Evolutionary conservation across 2,113 vertebrate species (phyloP).

Genomic region (Meriones unguiculatus): DNA sequence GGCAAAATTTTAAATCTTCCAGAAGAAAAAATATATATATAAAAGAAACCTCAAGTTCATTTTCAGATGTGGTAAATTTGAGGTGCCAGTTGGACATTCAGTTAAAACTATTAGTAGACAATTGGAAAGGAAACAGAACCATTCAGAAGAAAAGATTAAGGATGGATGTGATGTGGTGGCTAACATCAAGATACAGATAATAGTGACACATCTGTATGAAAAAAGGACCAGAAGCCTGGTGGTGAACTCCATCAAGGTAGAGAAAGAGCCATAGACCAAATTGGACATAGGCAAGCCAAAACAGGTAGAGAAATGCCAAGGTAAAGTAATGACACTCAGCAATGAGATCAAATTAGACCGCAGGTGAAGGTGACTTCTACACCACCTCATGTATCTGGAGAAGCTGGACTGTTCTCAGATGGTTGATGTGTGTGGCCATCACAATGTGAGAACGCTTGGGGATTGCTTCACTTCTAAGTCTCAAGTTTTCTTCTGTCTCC

Average conservation of each 20-base stretch:
- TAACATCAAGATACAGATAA: background rate
- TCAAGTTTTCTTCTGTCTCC: background rate
- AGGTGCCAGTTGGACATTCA: background rate
- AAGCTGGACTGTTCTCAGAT: background rate
- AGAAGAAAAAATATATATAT: background rate
- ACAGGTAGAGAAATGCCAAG: background rate
- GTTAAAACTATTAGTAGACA: background rate
- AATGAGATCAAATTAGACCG: background rate
- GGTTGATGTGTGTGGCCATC: no score
- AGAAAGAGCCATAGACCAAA: conserved; percentile 9
- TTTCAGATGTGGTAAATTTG: background rate
- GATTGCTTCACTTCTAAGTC: background rate
- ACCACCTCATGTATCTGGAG: background rate
- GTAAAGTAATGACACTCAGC: background rate
- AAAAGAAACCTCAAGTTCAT: background rate
- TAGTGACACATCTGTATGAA: background rate
- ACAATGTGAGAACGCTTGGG: background rate
- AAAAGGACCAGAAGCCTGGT: background rate
- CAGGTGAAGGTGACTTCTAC: background rate
- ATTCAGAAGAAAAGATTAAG: background rate
- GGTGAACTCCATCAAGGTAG: background rate
- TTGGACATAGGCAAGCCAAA: background rate
- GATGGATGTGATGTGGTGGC: background rate
- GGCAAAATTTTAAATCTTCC: background rate
- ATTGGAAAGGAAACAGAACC: conserved; percentile 2